phyloP scores from a whole-genome alignment of 2,113 vertebrate genomes.

The Pyrgilauda ruficollis region DNA sequence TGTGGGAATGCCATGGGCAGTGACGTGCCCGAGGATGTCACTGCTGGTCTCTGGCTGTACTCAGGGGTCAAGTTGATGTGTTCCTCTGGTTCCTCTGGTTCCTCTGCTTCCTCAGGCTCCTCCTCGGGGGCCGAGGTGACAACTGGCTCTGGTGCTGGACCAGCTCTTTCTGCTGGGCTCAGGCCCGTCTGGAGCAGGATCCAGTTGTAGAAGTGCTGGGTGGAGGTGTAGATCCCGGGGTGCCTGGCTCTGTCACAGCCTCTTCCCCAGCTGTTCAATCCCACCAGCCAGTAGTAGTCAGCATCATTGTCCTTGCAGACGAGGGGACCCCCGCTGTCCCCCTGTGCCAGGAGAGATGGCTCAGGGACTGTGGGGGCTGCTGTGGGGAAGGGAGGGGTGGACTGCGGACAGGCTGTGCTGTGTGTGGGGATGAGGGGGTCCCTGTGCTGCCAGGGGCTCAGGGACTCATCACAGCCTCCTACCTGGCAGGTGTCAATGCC shows the following conservation, averaged over 20 bases:
- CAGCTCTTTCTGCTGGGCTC: fast-evolving
- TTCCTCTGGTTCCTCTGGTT: background rate
- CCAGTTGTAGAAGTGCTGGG: background rate
- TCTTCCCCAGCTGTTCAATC: background rate
- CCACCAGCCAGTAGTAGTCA: background rate
- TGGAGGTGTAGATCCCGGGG: background rate
- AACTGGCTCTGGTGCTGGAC: background rate
- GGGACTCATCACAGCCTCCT: background rate
- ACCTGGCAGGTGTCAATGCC: background rate
- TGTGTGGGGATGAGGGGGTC: background rate
- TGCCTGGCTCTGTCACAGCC: background rate
- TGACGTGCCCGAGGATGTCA: background rate
- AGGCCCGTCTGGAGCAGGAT: background rate
- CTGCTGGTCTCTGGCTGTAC: background rate
- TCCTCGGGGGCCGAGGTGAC: background rate
- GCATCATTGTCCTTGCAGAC: background rate
- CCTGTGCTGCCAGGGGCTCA: background rate
- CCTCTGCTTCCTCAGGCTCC: too few relatives aligned
- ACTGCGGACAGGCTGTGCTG: background rate
- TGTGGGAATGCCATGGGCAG: background rate
- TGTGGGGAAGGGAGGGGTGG: background rate
- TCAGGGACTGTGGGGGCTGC: background rate
- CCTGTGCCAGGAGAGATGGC: background rate
- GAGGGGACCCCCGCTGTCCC: background rate
- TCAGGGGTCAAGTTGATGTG: background rate